Evolutionary conservation across 2,797 vertebrate species (phyloP), one percentile per base, ranked within the genome.

Genomic region (Halcyon badia): DNA sequence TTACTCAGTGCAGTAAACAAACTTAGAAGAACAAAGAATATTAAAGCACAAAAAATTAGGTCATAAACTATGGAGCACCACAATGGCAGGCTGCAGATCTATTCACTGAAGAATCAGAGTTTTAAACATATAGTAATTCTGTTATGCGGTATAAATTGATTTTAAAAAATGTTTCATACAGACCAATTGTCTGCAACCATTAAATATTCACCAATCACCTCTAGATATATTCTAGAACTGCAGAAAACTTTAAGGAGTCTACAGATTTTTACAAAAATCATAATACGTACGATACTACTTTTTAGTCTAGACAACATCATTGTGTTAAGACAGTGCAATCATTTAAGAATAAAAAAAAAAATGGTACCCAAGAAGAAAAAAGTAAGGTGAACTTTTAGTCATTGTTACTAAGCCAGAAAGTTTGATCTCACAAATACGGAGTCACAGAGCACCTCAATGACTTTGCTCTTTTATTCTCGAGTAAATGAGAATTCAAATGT

Each of bases 1-100:
- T 98, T 97, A 98, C 83, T 91, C 84, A 82, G 89, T 42, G 44
- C n/a, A 97, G 89, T 97, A 98, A 98, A 97, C 93, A 98, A 97
- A 97, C 75, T 95, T 65, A 88, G 79, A 82, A 57, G 52, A 89
- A 89, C 92, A 85, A 96, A 96, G 87, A 90, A 95, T 91, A 96
- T 97, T 97, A 95, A 97, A 97, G 75, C 52, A 66, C 54, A 90
- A 97, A 96, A 98, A 98, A 97, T 96, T 84, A 97, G 90, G 37
- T 76, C 89, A 97, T 98, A 98, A 97, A 98, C 91, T 90, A 89
- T 68, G 37, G 35, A 94, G 49, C 42, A 92, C 81, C 58, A 83
- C 33, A 77, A 72, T 81, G 79, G 37, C 88, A 97, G 73, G 51
- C 62, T 96, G 94, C 44, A 93, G 64, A 95, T 93, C 77, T 97